phyloP scores from a whole-genome alignment of 2,797 vertebrate species.

The Discoglossus pictus region DNA sequence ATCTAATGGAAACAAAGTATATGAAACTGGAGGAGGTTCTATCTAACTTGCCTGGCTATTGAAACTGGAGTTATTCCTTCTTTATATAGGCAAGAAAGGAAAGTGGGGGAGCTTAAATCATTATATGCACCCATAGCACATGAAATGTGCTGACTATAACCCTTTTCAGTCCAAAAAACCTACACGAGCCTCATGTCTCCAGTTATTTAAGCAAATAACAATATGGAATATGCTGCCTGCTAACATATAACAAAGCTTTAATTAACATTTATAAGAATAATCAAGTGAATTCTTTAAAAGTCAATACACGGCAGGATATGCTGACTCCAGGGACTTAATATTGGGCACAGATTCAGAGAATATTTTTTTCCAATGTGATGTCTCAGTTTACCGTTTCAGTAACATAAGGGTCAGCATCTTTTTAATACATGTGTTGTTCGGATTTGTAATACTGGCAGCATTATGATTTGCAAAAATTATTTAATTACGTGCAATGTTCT shows the following conservation, averaged over 20 bases:
- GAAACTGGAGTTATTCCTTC: conserved; percentile 19
- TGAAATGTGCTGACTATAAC: neutral
- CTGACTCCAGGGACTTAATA: conserved; percentile 4
- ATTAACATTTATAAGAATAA: conserved; percentile 12
- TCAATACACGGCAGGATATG: conserved; percentile 5
- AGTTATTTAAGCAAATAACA: conserved; percentile 2
- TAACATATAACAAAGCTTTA: conserved; percentile 1
- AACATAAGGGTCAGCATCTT: neutral
- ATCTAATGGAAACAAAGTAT: conserved; percentile 46
- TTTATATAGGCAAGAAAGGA: conserved; percentile 5
- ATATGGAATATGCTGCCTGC: neutral
- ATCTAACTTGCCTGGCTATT: conserved; percentile 12
- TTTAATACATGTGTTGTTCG: too few relatives aligned
- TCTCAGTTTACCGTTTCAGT: neutral
- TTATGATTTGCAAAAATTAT: too few relatives aligned
- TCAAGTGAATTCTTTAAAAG: conserved; percentile 6
- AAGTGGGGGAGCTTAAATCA: neutral
- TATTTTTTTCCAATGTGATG: neutral
- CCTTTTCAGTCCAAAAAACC: conserved; percentile 3
- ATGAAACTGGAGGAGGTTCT: conserved; percentile 26
- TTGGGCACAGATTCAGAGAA: neutral
- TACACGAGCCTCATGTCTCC: conserved; percentile 1
- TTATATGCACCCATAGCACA: neutral
- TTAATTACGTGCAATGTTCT: too few relatives aligned
- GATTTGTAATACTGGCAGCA: too few relatives aligned